Evolutionary conservation across 2,797 vertebrate genomes (phyloP).

Genomic region (Podarcis siculus): DNA sequence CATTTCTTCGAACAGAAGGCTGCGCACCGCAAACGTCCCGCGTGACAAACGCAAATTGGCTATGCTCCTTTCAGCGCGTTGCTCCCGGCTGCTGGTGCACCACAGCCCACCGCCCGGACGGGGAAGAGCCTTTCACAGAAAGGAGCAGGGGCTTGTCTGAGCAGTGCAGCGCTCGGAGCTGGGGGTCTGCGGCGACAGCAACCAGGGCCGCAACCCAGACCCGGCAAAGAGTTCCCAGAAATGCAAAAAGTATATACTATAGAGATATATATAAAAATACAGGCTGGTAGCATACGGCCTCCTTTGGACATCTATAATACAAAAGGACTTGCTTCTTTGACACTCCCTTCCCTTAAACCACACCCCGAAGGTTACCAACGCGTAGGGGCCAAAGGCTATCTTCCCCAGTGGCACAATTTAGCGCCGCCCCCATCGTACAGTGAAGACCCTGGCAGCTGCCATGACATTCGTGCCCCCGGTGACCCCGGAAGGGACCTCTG

Average conservation of each 20-base stretch:
- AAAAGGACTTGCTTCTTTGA: neutral
- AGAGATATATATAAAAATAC: conserved; percentile 52
- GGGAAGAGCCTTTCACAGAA: conserved; percentile 95
- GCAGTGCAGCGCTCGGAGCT: conserved; percentile 67
- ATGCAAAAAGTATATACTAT: neutral
- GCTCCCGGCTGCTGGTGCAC: conserved; percentile 23
- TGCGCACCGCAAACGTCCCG: conserved; percentile 84
- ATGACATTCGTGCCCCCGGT: too few species aligned
- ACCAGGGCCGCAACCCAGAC: conserved; percentile 13
- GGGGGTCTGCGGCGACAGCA: conserved; percentile 12
- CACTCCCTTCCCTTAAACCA: neutral
- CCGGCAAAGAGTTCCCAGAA: conserved; percentile 35
- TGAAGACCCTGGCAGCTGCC: neutral
- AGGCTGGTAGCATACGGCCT: conserved; percentile 49
- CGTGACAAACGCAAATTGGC: conserved; percentile 76
- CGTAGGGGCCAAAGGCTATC: neutral
- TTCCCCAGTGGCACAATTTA: too few species aligned
- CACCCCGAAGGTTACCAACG: neutral
- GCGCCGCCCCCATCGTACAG: neutral
- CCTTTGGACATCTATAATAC: conserved; percentile 19
- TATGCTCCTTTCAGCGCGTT: conserved; percentile 56
- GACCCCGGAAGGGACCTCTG: too few species aligned
- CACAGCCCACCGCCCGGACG: conserved; percentile 64
- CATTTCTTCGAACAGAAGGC: conserved; percentile 82
- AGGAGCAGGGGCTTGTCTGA: conserved; percentile 80